Conservation (phyloP, 2,113 vertebrate genomes). For the Vulpes ferrilata region DNA sequence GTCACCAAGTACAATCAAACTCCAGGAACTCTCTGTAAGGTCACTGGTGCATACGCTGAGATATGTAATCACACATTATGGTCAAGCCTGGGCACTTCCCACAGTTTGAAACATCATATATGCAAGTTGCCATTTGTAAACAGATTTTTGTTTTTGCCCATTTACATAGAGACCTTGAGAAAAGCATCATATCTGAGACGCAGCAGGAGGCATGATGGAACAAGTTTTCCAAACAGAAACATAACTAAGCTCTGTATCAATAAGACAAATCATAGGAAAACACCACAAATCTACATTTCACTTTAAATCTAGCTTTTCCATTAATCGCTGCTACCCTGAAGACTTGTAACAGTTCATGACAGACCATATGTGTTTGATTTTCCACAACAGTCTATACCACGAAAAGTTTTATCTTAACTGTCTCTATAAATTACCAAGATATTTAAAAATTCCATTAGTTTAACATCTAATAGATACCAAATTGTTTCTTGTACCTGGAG, state of each 20-base stretch:
- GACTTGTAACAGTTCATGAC: not conserved
- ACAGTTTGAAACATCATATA: constrained; percentile 1
- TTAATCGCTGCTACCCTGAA: not conserved
- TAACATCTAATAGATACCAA: not conserved
- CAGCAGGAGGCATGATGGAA: not conserved
- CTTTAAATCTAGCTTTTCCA: not conserved
- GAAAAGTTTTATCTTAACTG: not conserved
- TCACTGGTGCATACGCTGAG: rapidly evolving
- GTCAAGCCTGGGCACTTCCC: not conserved
- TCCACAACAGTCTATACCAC: not conserved
- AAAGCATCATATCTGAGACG: not conserved
- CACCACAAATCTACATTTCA: not conserved
- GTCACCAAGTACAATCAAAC: not conserved
- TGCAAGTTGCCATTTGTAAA: not conserved
- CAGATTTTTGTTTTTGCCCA: not conserved
- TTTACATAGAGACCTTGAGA: not conserved
- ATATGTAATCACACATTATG: not conserved
- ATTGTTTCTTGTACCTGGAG: not conserved
- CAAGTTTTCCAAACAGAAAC: not conserved
- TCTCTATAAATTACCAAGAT: constrained; percentile 27
- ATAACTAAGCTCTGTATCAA: not conserved
- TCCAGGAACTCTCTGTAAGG: not conserved
- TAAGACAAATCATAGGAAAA: not conserved
- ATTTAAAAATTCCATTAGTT: not conserved
- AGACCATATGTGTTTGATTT: not conserved